These are phyloP conservation scores for Helicorthomorpha holstii DNA, from an alignment of 1,140 invertebrate genomes.

Conservation along the genomic window DNA sequence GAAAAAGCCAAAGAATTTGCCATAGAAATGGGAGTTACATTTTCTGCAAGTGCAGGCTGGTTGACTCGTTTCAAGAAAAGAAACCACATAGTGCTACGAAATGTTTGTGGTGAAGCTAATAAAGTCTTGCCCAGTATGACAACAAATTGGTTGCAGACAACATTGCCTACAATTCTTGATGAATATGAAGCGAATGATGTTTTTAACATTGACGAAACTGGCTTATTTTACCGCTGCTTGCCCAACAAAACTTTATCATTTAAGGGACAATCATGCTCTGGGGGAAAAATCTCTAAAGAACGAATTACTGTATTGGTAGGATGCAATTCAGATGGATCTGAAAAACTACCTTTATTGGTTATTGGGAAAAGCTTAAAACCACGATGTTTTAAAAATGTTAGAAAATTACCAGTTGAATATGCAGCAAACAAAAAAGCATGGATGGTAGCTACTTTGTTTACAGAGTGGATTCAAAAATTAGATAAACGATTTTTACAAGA, in stretches of 20 bases:
- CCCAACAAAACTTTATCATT: constrained; percentile 9
- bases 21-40: not conserved
- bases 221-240: too few species aligned
- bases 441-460: constrained; percentile 15
- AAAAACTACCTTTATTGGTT: constrained; percentile 15
- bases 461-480: constrained; percentile 12
- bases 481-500: constrained; percentile 9
- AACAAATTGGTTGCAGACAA: not conserved
- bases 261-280: constrained; percentile 12
- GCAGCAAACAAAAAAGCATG: constrained; percentile 14
- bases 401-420: constrained; percentile 12
- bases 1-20: not conserved
- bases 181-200: constrained; percentile 8
- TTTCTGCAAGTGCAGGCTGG: not conserved
- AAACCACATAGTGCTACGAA: not conserved
- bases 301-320: constrained; percentile 10
- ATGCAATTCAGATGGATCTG: constrained; percentile 9
- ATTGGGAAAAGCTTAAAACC: constrained; percentile 12
- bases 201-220: constrained; percentile 14
- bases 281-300: constrained; percentile 13
- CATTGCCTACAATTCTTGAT: not conserved
- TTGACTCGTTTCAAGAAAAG: not conserved
- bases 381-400: too few species aligned
- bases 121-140: not conserved
- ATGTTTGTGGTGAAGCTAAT: not conserved